Conservation (phyloP, 2,888 invertebrate species). For the Gerris lacustris region DNA sequence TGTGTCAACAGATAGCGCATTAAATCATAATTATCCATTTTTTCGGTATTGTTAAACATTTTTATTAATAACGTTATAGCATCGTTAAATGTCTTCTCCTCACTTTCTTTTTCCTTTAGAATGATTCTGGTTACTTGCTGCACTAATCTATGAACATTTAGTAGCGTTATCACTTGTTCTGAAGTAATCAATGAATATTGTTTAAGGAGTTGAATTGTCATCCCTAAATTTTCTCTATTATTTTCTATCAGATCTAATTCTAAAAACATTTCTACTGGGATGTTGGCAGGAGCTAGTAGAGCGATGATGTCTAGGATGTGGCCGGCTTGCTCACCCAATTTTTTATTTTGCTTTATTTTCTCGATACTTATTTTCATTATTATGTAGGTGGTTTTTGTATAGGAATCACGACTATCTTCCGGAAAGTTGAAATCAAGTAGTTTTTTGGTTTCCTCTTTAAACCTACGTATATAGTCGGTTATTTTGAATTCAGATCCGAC, state of each 20-base stretch:
- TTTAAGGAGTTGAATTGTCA: conserved; percentile 12
- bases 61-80: no score
- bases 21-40: no score
- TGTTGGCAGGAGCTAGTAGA: conserved; percentile 17
- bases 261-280: conserved; percentile 15
- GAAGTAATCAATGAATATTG: conserved; percentile 17
- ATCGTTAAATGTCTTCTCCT: neutral
- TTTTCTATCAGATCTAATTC: neutral
- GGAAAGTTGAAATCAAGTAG: conserved; percentile 15
- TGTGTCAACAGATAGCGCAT: no score
- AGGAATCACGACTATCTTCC: conserved; percentile 14
- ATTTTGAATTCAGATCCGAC: conserved; percentile 9
- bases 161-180: neutral
- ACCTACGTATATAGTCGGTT: conserved; percentile 15
- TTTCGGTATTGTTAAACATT: no score
- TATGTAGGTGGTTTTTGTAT: conserved; percentile 15
- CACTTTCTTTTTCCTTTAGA: conserved; percentile 2
- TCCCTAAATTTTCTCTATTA: no score
- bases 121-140: conserved; percentile 17
- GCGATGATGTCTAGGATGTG: conserved; percentile 18
- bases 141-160: conserved; percentile 18
- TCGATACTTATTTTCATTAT: conserved; percentile 19
- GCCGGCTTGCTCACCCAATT: conserved; percentile 13
- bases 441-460: conserved; percentile 6
- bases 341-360: conserved; percentile 11